phyloP scores from a whole-genome alignment of 2,113 vertebrate species.

The Chauna torquata region DNA sequence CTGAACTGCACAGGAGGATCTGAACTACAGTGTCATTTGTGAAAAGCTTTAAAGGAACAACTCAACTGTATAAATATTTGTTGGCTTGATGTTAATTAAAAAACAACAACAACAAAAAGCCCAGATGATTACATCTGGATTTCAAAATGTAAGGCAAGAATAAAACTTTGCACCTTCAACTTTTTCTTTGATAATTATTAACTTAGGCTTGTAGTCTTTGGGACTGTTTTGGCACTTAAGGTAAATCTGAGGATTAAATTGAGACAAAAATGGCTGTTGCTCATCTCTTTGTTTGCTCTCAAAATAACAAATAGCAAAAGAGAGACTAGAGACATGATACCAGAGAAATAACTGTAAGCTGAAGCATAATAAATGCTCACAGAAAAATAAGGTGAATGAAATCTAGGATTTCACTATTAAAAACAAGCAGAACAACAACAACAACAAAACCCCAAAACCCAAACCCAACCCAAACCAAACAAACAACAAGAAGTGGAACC shows the following conservation, averaged over 20 bases:
- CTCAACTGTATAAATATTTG: background rate
- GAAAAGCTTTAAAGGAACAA: background rate
- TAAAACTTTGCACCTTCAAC: background rate
- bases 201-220: background rate
- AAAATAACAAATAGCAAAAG: background rate
- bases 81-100: background rate
- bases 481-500: background rate
- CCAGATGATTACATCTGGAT: background rate
- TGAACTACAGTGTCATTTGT: background rate
- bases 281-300: background rate
- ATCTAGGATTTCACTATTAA: background rate
- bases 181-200: background rate
- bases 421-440: background rate
- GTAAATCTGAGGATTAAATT: background rate
- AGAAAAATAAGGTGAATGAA: background rate
- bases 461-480: background rate
- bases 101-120: background rate
- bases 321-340: background rate
- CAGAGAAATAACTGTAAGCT: background rate
- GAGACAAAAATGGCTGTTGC: background rate
- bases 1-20: background rate
- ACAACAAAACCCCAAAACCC: too few relatives aligned
- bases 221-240: background rate
- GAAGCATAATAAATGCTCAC: background rate
- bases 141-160: background rate